A percentile compares a stretch with the other conserved stretches of the same genome.
These are phyloP conservation scores for Eristalis tenax DNA, from an alignment of 2,888 invertebrate species.

Conservation along the genomic window DNA sequence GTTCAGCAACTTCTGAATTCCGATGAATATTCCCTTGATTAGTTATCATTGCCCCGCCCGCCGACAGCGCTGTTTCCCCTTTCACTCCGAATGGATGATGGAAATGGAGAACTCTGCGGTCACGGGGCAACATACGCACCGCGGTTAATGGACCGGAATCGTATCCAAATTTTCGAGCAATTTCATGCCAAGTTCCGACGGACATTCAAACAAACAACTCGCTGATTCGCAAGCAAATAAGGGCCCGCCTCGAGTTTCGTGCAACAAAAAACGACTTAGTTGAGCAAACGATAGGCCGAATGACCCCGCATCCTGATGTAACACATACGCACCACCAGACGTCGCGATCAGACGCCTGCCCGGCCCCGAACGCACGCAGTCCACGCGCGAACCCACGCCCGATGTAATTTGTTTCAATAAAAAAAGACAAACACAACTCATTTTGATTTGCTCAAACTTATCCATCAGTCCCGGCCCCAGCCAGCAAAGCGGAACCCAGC, in stretches of 20 bases:
- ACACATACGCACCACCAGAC: neutral
- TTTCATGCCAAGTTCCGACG: neutral
- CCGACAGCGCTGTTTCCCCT: too few species aligned
- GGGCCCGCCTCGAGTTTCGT: conserved; percentile 1
- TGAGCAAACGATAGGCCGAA: neutral
- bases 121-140: neutral
- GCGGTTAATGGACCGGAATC: neutral
- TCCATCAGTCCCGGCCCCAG: conserved; percentile 43
- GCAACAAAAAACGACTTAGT: neutral
- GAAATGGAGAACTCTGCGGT: neutral
- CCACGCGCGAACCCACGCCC: neutral
- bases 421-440: conserved; percentile 21
- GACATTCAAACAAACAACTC: conserved; percentile 19
- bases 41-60: neutral
- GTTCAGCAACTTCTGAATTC: neutral
- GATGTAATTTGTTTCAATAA: conserved; percentile 24
- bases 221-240: conserved; percentile 28
- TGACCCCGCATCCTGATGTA: neutral
- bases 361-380: neutral
- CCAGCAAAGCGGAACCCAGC: neutral
- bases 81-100: too few species aligned
- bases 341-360: too few species aligned
- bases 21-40: neutral
- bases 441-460: conserved; percentile 52
- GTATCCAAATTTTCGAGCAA: conserved; percentile 5